Conservation (phyloP, 2,888 invertebrate species). For the Phortica okadai region DNA sequence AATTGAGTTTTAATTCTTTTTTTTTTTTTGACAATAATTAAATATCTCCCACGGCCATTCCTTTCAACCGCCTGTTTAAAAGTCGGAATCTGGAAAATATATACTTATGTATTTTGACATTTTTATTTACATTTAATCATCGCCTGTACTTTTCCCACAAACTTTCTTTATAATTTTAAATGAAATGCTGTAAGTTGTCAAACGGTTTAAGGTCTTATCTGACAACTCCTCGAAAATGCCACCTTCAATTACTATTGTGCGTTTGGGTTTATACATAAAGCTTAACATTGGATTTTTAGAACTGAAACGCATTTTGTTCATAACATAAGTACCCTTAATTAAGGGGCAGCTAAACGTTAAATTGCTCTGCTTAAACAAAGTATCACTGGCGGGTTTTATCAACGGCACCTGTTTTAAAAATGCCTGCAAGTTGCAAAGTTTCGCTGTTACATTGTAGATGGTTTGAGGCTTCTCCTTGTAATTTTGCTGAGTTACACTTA, state of each 20-base stretch:
- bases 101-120: too few species aligned
- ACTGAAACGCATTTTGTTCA: conserved; percentile 31
- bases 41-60: too few species aligned
- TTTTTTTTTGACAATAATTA: too few species aligned
- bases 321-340: conserved; percentile 52
- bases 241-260: conserved; percentile 51
- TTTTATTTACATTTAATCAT: too few species aligned
- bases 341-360: conserved; percentile 62
- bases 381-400: too few species aligned
- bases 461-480: conserved; percentile 45
- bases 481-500: conserved; percentile 50
- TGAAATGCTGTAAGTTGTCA: conserved; percentile 54
- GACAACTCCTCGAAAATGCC: conserved; percentile 54
- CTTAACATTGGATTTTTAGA: conserved; percentile 49
- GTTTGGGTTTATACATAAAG: conserved; percentile 53
- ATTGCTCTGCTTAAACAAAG: conserved; percentile 56
- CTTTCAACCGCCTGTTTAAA: too few species aligned
- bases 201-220: conserved; percentile 33
- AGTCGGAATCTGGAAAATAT: too few species aligned
- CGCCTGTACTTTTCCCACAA: too few species aligned
- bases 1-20: too few species aligned
- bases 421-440: conserved; percentile 51
- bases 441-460: conserved; percentile 60
- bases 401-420: not conserved
- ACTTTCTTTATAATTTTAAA: conserved; percentile 51